Base-by-base conservation (phyloP, 2,888 invertebrate genomes). In the Megamerina dolium region DNA sequence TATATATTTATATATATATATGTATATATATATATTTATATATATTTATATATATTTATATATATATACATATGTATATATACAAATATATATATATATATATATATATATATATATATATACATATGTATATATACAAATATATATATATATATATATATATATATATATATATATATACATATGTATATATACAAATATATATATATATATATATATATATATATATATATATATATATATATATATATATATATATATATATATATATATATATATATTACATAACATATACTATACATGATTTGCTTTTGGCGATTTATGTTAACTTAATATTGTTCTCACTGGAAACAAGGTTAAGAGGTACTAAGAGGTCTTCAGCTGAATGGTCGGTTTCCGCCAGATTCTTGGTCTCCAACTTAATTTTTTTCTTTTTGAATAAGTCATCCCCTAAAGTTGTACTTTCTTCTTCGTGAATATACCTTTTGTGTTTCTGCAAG, bases 271-370 rank as follows among this genome's bases (percentile, higher is more conserved):
- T 45, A 49, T 49, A 37, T 51, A 48, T 45, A 43, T 38, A 17
- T 34, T 3, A 10, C 4, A 14, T 21, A 5, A n/a, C 12, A 14
- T 36, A 26, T 41, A 10, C 38, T 20, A 17, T 39, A 16, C 31
- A 32, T 32, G 31, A 35, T 43, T 31, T 40, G 29, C n/a, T 42
- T 53, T 60, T 61, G 60, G 60, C 58, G 58, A 57, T 58, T 52
- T 58, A 63, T 60, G 60, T 56, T 57, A 60, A 57, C 56, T 61
- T 61, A 50, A 57, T 52, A 52, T 53, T 63, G 51, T 55, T 63
- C 52, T 63, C 60, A 63, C 60, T 61, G 58, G 60, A 61, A 53
- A 61, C 60, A 52, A 61, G 63, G 48, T 61, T 61, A 44, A 61
- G 61, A 53, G 60, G 63, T 51, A 59, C 57, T 45, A 59, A 55